Conservation (phyloP, 2,797 vertebrate species). For the Karalla daura region DNA sequence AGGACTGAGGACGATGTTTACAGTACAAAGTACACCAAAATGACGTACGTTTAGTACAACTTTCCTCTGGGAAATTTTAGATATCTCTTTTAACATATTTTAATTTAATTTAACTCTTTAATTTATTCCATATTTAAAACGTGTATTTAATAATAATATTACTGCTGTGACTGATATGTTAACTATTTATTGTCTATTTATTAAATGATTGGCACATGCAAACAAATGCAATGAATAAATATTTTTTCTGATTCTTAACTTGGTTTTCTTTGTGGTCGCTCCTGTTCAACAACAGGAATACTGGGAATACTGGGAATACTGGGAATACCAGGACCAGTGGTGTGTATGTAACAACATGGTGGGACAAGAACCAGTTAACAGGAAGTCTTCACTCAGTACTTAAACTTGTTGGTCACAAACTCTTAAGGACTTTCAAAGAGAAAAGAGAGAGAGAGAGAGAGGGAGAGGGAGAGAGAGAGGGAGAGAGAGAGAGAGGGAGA, state of each 20-base stretch:
- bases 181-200: constrained; percentile 71
- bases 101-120: constrained; percentile 45
- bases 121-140: constrained; percentile 68
- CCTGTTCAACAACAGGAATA: too few relatives aligned
- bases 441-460: too few relatives aligned
- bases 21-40: constrained; percentile 19
- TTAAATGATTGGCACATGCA: constrained; percentile 55
- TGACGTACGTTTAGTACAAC: too few relatives aligned
- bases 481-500: too few relatives aligned
- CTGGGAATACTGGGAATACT: too few relatives aligned
- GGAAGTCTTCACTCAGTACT: too few relatives aligned
- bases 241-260: neutral
- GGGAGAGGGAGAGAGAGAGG: too few relatives aligned
- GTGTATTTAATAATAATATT: constrained; percentile 45
- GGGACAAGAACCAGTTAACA: too few relatives aligned
- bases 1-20: constrained; percentile 42
- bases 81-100: constrained; percentile 28
- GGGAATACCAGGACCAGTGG: too few relatives aligned
- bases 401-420: too few relatives aligned
- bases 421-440: too few relatives aligned
- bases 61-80: constrained; percentile 8
- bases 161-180: constrained; percentile 16
- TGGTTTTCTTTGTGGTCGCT: neutral
- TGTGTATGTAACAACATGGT: too few relatives aligned
- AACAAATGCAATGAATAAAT: constrained; percentile 43